phyloP scores from a whole-genome alignment of 2,888 invertebrate species.

The Meganola albula region DNA sequence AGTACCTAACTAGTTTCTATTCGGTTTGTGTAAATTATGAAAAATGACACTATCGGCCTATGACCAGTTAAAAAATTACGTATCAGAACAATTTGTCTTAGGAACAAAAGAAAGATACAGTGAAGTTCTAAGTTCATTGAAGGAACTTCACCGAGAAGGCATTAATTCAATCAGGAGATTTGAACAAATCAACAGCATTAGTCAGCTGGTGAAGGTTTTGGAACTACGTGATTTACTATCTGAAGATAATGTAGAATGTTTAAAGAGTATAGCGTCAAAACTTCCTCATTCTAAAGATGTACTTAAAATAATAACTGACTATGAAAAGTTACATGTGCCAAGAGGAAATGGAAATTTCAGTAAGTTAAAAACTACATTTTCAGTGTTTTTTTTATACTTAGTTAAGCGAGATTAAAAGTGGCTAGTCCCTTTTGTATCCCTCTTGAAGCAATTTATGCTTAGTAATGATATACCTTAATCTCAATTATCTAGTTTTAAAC shows the following conservation, averaged over 20 bases:
- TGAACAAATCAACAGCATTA: slow-evolving; percentile 51
- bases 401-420: no score
- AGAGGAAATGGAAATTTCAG: slow-evolving; percentile 37
- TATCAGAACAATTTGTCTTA: slow-evolving; percentile 33
- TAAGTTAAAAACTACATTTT: slow-evolving; percentile 26
- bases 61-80: slow-evolving; percentile 41
- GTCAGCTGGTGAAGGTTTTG: slow-evolving; percentile 49
- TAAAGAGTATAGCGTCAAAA: slow-evolving; percentile 49
- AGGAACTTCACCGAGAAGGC: slow-evolving; percentile 48
- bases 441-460: no score
- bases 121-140: slow-evolving; percentile 43
- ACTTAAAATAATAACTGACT: slow-evolving; percentile 39
- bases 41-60: slow-evolving; percentile 57
- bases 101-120: slow-evolving; percentile 42
- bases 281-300: slow-evolving; percentile 38
- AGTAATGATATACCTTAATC: no score
- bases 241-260: slow-evolving; percentile 49
- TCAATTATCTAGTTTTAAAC: no score
- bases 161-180: slow-evolving; percentile 60
- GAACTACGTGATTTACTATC: slow-evolving; percentile 57
- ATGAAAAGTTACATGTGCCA: slow-evolving; percentile 38
- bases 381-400: background rate
- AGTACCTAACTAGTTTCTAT: background rate
- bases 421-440: no score
- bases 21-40: background rate